Conservation (phyloP, 1,140 invertebrate species). For the Listronotus bonariensis region DNA sequence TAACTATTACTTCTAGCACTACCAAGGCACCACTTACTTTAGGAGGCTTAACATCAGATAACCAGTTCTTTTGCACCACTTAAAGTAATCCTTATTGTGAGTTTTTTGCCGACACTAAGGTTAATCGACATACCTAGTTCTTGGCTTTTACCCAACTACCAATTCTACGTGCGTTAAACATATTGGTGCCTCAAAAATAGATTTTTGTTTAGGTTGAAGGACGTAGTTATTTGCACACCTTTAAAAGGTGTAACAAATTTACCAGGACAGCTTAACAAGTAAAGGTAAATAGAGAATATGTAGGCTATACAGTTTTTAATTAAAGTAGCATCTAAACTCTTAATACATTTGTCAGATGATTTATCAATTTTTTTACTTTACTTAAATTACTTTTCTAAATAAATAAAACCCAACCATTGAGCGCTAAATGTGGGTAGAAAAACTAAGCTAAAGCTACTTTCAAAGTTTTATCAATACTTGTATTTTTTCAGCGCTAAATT, state of each 20-base stretch:
- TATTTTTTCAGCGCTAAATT: too few relatives aligned
- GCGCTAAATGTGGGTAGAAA: too few relatives aligned
- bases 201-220: conserved; percentile 29
- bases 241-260: conserved; percentile 20
- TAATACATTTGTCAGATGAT: too few relatives aligned
- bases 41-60: neutral
- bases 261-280: too few relatives aligned
- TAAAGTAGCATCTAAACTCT: too few relatives aligned
- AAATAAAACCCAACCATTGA: too few relatives aligned
- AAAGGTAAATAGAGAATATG: too few relatives aligned
- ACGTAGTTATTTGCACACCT: conserved; percentile 24
- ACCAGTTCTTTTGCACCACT: neutral
- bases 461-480: too few relatives aligned
- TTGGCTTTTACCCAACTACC: conserved; percentile 32
- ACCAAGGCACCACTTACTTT: conserved; percentile 3
- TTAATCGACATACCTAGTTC: conserved; percentile 26
- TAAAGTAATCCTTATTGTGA: conserved; percentile 7
- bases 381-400: too few relatives aligned
- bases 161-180: conserved; percentile 16
- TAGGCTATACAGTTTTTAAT: too few relatives aligned
- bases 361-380: too few relatives aligned
- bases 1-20: conserved; percentile 1
- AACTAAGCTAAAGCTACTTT: too few relatives aligned
- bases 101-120: conserved; percentile 17
- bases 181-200: conserved; percentile 24